phyloP scores from a whole-genome alignment of 2,888 invertebrate species.

The Andrena flavipes region DNA sequence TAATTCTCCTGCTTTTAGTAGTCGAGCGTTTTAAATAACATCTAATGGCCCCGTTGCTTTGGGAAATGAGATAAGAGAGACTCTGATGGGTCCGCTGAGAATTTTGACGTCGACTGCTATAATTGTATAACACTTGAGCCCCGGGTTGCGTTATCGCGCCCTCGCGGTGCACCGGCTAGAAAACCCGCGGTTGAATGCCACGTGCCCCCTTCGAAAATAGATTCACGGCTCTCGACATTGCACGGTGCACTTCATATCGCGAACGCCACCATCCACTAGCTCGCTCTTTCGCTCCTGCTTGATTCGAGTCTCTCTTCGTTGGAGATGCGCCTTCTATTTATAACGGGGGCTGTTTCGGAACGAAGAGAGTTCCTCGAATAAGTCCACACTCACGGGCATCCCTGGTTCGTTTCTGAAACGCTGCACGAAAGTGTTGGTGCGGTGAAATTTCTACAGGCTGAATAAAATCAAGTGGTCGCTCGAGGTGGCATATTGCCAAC shows the following conservation, averaged over 20 bases:
- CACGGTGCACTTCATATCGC: slow-evolving; percentile 55
- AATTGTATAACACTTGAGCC: slow-evolving; percentile 35
- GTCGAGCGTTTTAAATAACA: too few relatives aligned
- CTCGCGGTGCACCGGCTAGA: slow-evolving; percentile 15
- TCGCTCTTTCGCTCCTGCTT: slow-evolving; percentile 4
- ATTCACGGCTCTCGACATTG: slow-evolving; percentile 60
- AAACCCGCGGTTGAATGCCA: slow-evolving; percentile 34
- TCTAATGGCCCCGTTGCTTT: not conserved
- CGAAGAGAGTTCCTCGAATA: slow-evolving; percentile 57
- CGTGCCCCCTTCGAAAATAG: slow-evolving; percentile 62
- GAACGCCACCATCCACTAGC: slow-evolving; percentile 7
- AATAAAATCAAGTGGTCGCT: not conserved
- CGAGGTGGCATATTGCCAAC: not conserved
- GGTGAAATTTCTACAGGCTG: not conserved
- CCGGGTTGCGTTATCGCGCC: slow-evolving; percentile 46
- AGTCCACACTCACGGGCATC: slow-evolving; percentile 32
- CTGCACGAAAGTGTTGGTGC: slow-evolving; percentile 20
- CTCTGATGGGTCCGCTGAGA: not conserved
- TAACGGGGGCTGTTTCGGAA: slow-evolving; percentile 56
- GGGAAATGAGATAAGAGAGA: not conserved
- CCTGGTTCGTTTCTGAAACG: not conserved
- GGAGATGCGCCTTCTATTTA: slow-evolving; percentile 58
- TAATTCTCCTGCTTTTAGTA: too few relatives aligned
- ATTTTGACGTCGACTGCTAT: not conserved
- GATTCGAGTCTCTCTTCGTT: slow-evolving; percentile 17